A percentile compares a stretch with the other conserved stretches of the same genome.
phyloP scores from a whole-genome alignment of 2,113 vertebrate genomes.

The Pangasianodon hypophthalmus region DNA sequence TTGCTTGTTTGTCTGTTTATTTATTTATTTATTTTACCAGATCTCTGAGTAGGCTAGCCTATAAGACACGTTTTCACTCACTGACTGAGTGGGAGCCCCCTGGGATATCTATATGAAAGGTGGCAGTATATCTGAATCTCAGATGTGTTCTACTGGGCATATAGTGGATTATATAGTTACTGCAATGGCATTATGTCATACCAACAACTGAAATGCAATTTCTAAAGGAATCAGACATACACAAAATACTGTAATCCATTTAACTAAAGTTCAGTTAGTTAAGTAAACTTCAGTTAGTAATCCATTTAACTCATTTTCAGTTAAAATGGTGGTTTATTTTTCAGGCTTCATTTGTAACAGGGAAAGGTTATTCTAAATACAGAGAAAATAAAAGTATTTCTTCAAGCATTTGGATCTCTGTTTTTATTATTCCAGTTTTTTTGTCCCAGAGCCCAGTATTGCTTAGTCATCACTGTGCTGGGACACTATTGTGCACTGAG shows the following conservation, averaged over 20 bases:
- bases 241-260: not conserved
- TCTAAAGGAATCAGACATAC: not conserved
- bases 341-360: not conserved
- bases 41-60: not conserved
- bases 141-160: not conserved
- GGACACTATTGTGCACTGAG: not conserved
- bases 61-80: not conserved
- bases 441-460: not conserved
- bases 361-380: not conserved
- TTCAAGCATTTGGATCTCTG: too few relatives aligned
- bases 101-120: not conserved
- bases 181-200: not conserved
- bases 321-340: not conserved
- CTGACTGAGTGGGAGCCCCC: not conserved
- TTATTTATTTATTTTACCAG: not conserved
- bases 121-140: not conserved
- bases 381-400: not conserved
- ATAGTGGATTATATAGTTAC: not conserved
- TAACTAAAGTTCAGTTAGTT: not conserved
- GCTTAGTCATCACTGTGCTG: not conserved
- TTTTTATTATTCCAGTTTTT: not conserved
- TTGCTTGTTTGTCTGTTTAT: not conserved
- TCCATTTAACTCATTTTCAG: not conserved
- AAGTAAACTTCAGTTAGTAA: not conserved
- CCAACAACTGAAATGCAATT: not conserved